Percentiles rank a stretch among this genome's conserved stretches.
These are phyloP conservation scores for Matsumurasca onukii DNA, from an alignment of 1,140 invertebrate species.

Conservation along the genomic window DNA sequence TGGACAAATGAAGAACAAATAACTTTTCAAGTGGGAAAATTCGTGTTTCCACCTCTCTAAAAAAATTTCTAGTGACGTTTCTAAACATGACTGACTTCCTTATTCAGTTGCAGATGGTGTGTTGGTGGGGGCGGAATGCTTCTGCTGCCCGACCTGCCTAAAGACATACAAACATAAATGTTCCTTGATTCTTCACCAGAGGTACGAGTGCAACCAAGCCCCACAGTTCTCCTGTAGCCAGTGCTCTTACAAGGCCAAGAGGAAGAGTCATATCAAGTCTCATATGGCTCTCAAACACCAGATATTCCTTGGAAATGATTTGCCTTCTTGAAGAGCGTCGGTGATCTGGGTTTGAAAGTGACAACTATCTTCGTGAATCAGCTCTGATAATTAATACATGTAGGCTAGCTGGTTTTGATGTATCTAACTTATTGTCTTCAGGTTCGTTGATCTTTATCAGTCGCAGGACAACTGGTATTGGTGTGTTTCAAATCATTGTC, in stretches of 20 bases:
- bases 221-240: constrained; percentile 38
- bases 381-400: neutral
- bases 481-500: too few relatives aligned
- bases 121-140: too few relatives aligned
- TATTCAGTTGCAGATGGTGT: too few relatives aligned
- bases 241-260: constrained; percentile 25
- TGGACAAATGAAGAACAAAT: too few relatives aligned
- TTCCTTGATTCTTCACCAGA: constrained; percentile 52
- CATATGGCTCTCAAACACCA: constrained; percentile 24
- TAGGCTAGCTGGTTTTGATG: neutral
- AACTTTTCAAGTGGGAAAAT: too few relatives aligned
- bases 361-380: neutral
- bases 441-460: neutral
- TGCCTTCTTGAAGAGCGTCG: neutral
- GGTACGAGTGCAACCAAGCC: constrained; percentile 33
- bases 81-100: too few relatives aligned
- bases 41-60: too few relatives aligned
- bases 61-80: too few relatives aligned
- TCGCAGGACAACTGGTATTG: too few relatives aligned
- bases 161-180: constrained; percentile 52
- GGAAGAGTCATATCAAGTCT: neutral
- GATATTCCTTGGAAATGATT: neutral
- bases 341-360: neutral
- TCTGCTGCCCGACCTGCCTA: constrained; percentile 7
- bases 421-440: neutral